Base-by-base conservation (phyloP, 2,113 vertebrate species). In the Pelobates fuscus region DNA sequence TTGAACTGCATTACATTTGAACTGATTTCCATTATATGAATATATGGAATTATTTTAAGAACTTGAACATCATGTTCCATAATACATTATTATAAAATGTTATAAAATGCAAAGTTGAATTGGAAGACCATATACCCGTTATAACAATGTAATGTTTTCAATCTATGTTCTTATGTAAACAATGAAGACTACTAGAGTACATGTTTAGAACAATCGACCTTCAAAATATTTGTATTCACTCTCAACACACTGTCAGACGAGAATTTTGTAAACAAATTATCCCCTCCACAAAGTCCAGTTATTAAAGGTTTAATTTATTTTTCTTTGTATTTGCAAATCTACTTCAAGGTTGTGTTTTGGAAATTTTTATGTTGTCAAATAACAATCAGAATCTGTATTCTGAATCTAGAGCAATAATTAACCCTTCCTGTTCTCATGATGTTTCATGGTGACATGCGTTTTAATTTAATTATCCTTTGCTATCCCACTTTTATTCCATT, bases 231-330 rank as follows among this genome's bases (percentile, higher is more conserved):
- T 27, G 57, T 59, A 27, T 14, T 58, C 24, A 18, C 20, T 20
- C 23, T 18, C 57, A 59, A 59, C 23, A 11, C 55, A 59, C 25
- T 59, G 17, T 60, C 44, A 15, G 26, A 46, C 26, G 57, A 46
- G 27, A n/a, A 71, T 44, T 23, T 60, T 71, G 57, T 61, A 71
- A 61, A 71, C 26, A 71, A 37, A 60, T 41, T 24, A 3, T 27
- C 37, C 44, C 32, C 15, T 12, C 26, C 57, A 44, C 59, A 17
- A 60, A 29, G 18, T 29, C 2, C 57, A 70, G 58, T 25, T 18
- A 52, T 41, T 37, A 41, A 5, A 70, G 57, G 67, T 70, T 3
- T 26, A 26, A 49, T 49, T 49, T 49, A 12, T 49, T 49, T 49
- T 49, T 15, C 17, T 15, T 12, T 18, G 10, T 49, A 49, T 49